phyloP scores from a whole-genome alignment of 1,140 invertebrate species.

The Anagrus nilaparvatae region DNA sequence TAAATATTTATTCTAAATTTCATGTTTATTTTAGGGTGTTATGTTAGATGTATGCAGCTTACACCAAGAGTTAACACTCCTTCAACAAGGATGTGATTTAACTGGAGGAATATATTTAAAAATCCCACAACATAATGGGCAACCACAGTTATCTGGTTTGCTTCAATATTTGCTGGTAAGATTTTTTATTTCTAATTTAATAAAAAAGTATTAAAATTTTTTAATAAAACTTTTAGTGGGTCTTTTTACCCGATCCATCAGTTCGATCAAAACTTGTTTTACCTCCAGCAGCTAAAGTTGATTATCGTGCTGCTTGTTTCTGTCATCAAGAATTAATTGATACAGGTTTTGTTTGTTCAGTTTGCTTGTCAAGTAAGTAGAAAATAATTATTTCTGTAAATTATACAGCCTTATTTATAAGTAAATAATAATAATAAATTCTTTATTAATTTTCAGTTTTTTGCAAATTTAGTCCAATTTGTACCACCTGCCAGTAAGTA shows the following conservation, averaged over 20 bases:
- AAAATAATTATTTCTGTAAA: no score
- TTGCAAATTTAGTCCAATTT: constrained; percentile 95
- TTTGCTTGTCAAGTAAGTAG: constrained; percentile 85
- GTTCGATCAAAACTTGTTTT: constrained; percentile 75
- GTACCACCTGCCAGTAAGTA: constrained; percentile 92
- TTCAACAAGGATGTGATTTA: constrained; percentile 94
- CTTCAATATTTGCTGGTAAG: constrained; percentile 85
- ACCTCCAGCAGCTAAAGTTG: constrained; percentile 82
- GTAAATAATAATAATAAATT: constrained; percentile 10
- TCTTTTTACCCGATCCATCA: constrained; percentile 78
- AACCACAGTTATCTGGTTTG: constrained; percentile 53
- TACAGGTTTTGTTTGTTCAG: constrained; percentile 94
- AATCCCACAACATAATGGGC: constrained; percentile 48
- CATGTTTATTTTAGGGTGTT: constrained; percentile 54
- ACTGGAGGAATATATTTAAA: constrained; percentile 84
- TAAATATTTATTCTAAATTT: constrained; percentile 4
- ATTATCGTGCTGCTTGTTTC: constrained; percentile 95
- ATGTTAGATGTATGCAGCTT: constrained; percentile 89
- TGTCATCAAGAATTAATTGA: constrained; percentile 94
- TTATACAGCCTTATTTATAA: neutral
- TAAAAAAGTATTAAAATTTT: no score
- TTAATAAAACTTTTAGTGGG: constrained; percentile 73
- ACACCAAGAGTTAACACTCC: constrained; percentile 78
- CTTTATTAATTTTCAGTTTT: constrained; percentile 69
- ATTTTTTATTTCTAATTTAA: neutral